Evolutionary conservation across 2,888 invertebrate species (phyloP), one percentile per base, ranked within the genome.

Genomic region (Drosophila recens): DNA sequence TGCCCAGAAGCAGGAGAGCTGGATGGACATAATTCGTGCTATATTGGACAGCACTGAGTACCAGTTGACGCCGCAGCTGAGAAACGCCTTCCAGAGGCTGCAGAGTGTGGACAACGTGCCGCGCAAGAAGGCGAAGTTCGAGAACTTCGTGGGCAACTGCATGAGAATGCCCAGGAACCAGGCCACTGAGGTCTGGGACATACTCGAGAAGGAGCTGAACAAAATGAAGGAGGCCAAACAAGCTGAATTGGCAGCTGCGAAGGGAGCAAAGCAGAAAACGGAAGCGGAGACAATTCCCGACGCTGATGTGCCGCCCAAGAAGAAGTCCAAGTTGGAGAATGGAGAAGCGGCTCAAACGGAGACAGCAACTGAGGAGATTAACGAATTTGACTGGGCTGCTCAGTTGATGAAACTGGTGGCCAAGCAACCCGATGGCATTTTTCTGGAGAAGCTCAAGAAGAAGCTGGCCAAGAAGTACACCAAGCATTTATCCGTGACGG

Each of bases 1-100:
- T 8, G 97, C 97, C 90, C 95, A 94, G 75, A 98, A 98, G 90
- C 98, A 98, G 91, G 96, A 95, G 87, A 94, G 94, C 53, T 98
- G 98, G 98, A 91, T 92, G 82, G 92, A 92, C 43, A 91, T 91
- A 10, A 90, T 93, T 4, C 90, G 91, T 4, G 87, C 90, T 0
- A 91, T 93, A 49, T 75, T 93, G 1, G 87, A 91, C 2, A 84
- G 88, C 36, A 78, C 63, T 4, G 90, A 91, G n/a, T 90, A 91
- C 58, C 63, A 91, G 8, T 51, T 92, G 46, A 81, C 87, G 23
- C 93, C 93, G 0, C 93, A 94, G 46, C 93, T 96, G 15, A 93
- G 94, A 53, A 93, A 93, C 62, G 93, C 97, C 40, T 94, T 98
- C 42, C 94, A 96, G 76, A 94, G 93, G 4, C 94, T 98, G 53